Percentiles rank a stretch among this genome's conserved stretches.
Evolutionary conservation across 2,113 vertebrate genomes (phyloP).

Genomic region (Ptyas mucosa): DNA sequence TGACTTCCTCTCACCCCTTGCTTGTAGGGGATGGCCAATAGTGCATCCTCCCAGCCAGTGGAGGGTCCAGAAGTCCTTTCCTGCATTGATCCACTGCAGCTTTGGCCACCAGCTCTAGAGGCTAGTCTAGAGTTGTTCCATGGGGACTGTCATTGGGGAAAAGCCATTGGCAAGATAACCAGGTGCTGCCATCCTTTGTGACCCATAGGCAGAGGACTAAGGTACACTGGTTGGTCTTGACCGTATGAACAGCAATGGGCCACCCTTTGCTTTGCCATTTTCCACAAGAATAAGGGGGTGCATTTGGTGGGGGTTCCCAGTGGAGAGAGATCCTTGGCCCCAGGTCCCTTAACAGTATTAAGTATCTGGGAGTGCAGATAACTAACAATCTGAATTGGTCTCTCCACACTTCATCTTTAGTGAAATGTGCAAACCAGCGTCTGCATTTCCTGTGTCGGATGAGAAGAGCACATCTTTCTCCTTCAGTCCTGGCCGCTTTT

Average conservation of each 20-base stretch:
- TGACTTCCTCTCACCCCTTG: too few species aligned
- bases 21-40: too few species aligned
- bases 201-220: not conserved
- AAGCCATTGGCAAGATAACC: not conserved
- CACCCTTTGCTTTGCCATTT: too few species aligned
- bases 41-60: too few species aligned
- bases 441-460: too few species aligned
- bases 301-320: not conserved
- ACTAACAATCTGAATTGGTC: too few species aligned
- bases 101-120: not conserved
- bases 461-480: too few species aligned
- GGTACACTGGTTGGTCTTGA: not conserved
- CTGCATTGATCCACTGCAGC: not conserved
- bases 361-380: too few species aligned
- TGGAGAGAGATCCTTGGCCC: not conserved
- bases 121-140: not conserved
- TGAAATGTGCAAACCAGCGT: too few species aligned
- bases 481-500: too few species aligned
- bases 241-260: not conserved
- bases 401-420: too few species aligned
- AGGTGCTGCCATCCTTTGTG: not conserved
- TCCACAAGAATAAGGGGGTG: not conserved
- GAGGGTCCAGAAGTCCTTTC: too few species aligned
- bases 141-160: not conserved
- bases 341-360: not conserved